These are phyloP conservation scores for Habropoda laboriosa DNA, from an alignment of 1,140 invertebrate genomes.

Conservation along the genomic window DNA sequence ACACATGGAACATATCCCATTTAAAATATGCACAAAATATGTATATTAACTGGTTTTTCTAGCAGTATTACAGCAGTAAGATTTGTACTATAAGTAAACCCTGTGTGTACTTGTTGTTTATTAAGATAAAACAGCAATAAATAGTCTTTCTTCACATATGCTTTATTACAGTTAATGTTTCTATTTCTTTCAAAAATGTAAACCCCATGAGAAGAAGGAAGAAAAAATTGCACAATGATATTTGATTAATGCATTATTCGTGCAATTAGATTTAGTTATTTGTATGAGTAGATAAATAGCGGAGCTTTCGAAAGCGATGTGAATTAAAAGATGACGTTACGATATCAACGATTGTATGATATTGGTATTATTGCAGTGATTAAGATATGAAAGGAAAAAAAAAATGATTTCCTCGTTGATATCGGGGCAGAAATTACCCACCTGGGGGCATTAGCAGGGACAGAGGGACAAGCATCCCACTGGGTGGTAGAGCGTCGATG, in stretches of 20 bases:
- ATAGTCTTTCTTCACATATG: conserved; percentile 68
- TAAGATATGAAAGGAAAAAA: conserved; percentile 35
- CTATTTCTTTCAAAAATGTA: not conserved
- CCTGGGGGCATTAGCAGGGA: conserved; percentile 80
- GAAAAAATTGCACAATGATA: conserved; percentile 22
- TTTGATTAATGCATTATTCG: conserved; percentile 59
- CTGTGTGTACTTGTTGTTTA: not conserved
- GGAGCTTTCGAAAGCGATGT: conserved; percentile 51
- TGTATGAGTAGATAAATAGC: conserved; percentile 28
- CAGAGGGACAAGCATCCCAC: conserved; percentile 80
- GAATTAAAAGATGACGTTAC: conserved; percentile 59
- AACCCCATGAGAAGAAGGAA: not conserved
- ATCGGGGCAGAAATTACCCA: conserved; percentile 74
- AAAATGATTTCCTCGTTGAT: conserved; percentile 46
- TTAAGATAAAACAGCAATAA: not conserved
- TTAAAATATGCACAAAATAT: not conserved
- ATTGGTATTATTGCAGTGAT: conserved; percentile 57
- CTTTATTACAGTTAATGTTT: conserved; percentile 23
- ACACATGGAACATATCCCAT: not conserved
- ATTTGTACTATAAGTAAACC: not conserved
- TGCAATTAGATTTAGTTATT: conserved; percentile 55
- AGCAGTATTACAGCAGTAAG: not conserved
- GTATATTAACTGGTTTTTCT: conserved; percentile 4
- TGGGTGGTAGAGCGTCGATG: conserved; percentile 84
- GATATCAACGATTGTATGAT: conserved; percentile 48